phyloP scores from a whole-genome alignment of 1,140 invertebrate species.

The Zaprionus vittiger region DNA sequence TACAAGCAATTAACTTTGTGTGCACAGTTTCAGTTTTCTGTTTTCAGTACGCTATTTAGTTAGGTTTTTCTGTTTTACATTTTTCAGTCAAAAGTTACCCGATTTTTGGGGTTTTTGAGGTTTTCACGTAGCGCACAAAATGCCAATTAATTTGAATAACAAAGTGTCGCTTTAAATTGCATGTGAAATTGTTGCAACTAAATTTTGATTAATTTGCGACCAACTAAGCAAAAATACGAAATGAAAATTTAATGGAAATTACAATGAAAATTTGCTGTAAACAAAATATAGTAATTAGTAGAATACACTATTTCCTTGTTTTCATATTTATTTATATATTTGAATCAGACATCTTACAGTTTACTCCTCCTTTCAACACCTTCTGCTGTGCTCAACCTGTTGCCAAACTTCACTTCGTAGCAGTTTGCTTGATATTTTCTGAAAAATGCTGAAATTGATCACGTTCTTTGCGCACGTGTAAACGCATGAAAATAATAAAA shows the following conservation, averaged over 20 bases:
- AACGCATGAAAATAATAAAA: constrained; percentile 4
- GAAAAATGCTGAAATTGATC: neutral
- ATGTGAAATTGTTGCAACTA: neutral
- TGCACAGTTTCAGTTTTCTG: constrained; percentile 6
- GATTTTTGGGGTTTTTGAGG: constrained; percentile 21
- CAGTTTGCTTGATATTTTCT: neutral
- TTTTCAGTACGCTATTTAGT: constrained; percentile 57
- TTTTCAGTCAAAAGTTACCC: constrained; percentile 2
- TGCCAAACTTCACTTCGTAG: neutral
- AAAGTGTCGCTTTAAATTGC: constrained; percentile 22
- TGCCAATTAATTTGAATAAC: constrained; percentile 47
- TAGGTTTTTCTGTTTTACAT: constrained; percentile 15
- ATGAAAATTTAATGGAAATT: neutral
- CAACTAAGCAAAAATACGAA: neutral
- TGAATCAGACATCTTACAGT: neutral
- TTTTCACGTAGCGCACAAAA: constrained; percentile 25
- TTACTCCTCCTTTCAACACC: too few relatives aligned
- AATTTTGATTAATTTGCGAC: constrained; percentile 19
- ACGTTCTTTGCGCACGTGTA: neutral
- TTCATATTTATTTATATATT: neutral
- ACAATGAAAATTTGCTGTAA: neutral
- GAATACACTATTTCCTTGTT: neutral
- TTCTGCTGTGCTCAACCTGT: neutral
- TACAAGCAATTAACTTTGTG: constrained; percentile 77
- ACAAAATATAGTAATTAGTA: neutral